Base-by-base conservation (phyloP, 2,888 invertebrate species). In the Xylocampa areola region DNA sequence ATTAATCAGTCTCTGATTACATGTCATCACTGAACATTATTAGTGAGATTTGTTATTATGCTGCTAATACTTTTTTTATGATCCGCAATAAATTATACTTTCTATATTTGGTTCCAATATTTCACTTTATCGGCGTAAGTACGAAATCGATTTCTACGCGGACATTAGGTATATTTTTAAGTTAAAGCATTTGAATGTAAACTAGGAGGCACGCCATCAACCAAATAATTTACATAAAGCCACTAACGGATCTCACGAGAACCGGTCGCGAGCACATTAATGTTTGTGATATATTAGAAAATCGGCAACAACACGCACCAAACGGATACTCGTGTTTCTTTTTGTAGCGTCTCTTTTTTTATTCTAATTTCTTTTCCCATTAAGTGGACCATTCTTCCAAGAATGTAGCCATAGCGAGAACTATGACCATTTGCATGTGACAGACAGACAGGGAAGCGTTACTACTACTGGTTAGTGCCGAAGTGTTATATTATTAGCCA, bases 281-380 rank as follows among this genome's bases (percentile, higher is more conserved):
- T 92, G 90, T 80, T 78, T 73, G 92, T 94, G 93, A 92, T 93
- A 90, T 93, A 93, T 92, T 92, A 92, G 92, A 92, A 90, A 92
- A 93, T 92, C 91, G 89, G 87, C 89, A 81, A 82, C 77, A 80
- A 77, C 80, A 76, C 68, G 72, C 78, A 82, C 79, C 75, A 68
- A 50, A 59, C 71, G 54, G 67, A 67, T 58, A 77, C 82, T 79
- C 81, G 81, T 80, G 84, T 83, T 80, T 80, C 76, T 83, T 81
- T 84, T 83, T 82, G 80, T 80, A 77, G 73, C 72, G 62, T 76
- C 77, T 80, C 78, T 86, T 82, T 87, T 88, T 88, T 84, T 81
- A 89, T 88, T 88, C 71, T 87, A 84, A 90, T 89, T 87, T 86
- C 68, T 80, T 82, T 84, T 84, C 69, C 79, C 69, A 87, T 84